Base-by-base conservation (phyloP, 2,113 vertebrate genomes). In the Grallaria varia region DNA sequence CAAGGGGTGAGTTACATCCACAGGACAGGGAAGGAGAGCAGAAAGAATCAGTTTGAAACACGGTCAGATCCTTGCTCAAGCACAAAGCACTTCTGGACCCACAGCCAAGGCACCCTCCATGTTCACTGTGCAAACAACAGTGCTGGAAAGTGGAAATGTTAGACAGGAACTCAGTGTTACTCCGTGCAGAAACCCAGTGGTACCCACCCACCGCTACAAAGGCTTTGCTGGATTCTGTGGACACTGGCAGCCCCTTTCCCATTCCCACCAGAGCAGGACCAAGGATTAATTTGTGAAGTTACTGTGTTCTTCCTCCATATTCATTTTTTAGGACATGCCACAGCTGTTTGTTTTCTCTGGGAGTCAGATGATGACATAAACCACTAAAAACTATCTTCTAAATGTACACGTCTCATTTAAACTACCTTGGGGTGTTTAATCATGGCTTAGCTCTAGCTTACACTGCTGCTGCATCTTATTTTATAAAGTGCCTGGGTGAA, bases 371-470 rank as follows among this genome's bases (percentile, higher is more conserved):
- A 86, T 86, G 53, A 76, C 72, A 90, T 4, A 60, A 91, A 79
- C 60, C 6, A 21, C 72, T 75, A 73, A 90, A 93, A 96, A 75
- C 77, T 40, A 56, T 72, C 60, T 71, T 82, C 83, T 60, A 53
- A 79, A 94, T 63, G 64, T 62, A 60, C 71, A 87, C 1, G 0
- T 94, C 81, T 96, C 79, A 5, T 93, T 92, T 96, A 85, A 93
- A 93, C 86, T 87, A 84, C 69, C 81, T 92, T 69, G 64, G 77
- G 83, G 72, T 90, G 85, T 97, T 96, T 97, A 96, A 95, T 95
- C 92, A 82, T 35, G 63, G 64, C 87, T 97, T 90, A 93, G 52
- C 58, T 85, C 31, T 58, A 75, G 62, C 69, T 66, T 59, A 86
- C 22, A 10, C 42, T 88, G 64, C 50, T 14, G n/a, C 74, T 84